These are phyloP conservation scores for Carassius gibelio DNA, from an alignment of 2,113 vertebrate species.

Conservation along the genomic window DNA sequence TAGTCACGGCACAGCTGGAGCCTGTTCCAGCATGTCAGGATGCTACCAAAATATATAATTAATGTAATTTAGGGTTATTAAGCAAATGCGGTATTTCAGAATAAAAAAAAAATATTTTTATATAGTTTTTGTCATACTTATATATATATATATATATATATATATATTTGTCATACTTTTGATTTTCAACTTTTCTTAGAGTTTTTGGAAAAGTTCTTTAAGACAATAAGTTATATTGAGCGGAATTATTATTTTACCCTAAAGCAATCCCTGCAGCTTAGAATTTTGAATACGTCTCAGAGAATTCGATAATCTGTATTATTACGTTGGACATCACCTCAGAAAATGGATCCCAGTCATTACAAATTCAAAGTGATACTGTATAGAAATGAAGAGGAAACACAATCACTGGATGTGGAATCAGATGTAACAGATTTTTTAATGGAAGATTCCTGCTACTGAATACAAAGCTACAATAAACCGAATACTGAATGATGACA, in stretches of 20 bases:
- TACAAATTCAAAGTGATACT: constrained; percentile 48
- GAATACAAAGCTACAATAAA: constrained; percentile 44
- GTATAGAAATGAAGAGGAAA: constrained; percentile 19
- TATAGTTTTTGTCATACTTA: no score
- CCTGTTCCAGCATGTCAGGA: no score
- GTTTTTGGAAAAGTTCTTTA: no score
- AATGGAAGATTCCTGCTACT: constrained; percentile 32
- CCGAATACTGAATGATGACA: constrained; percentile 24
- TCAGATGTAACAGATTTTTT: constrained; percentile 1
- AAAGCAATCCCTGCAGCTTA: background rate
- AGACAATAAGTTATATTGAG: no score
- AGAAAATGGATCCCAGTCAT: constrained; percentile 38
- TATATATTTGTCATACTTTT: no score
- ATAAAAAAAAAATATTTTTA: no score
- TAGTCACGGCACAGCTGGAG: no score
- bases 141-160: no score
- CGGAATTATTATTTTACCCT: background rate
- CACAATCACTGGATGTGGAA: background rate
- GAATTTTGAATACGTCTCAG: background rate
- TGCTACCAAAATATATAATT: no score
- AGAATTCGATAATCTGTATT: constrained; percentile 16
- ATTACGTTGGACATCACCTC: constrained; percentile 49
- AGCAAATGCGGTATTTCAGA: no score
- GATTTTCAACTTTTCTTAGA: no score
- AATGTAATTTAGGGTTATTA: no score